Evolutionary conservation across 2,797 vertebrate species (phyloP), one percentile per base, ranked within the genome.

Genomic region (Knipowitschia caucasica): DNA sequence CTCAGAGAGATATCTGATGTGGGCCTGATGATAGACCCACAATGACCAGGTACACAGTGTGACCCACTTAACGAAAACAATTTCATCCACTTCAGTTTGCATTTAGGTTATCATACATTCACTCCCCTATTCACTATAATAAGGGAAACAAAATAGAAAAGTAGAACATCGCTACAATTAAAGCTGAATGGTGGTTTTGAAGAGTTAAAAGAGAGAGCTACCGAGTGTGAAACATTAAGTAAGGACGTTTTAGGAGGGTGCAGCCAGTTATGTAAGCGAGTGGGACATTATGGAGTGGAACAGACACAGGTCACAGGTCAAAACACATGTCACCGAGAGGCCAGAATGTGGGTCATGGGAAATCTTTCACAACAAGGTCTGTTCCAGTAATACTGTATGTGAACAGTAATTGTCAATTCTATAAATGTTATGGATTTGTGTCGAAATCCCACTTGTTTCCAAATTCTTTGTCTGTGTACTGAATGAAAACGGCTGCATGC

Each of bases 261-360:
- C 33, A 20, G 36, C n/a, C 11, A 12, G 5, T 75, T 69, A 53
- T 66, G 38, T 69, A 75, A 82, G 71, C 44, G 46, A 50, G 53
- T 34, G 18, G 53, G 73, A 25, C 20, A 52, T 57, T 71, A 83
- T 76, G 39, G 60, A 82, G 74, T 58, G 21, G 56, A 71, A 77
- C 50, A 56, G 34, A 42, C 62, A 40, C 61, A 7, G 18, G 56
- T 62, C 47, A 56, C 29, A 68, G 60, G 59, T 63, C 53, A 66
- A 26, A 15, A 38, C 0, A 6, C 5, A 46, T 18, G 18, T 39
- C 25, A 26, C 33, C 31, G 38, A 30, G 55, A 4, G 17, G 24
- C 35, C 21, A 29, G 8, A 17, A 21, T 25, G 38, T 14, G 11
- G 39, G 18, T 42, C 39, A 42, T 3, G 6, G 3, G 4, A 7